Evolutionary conservation across 1,140 invertebrate genomes (phyloP).

Genomic region (Pogonus chalceus): DNA sequence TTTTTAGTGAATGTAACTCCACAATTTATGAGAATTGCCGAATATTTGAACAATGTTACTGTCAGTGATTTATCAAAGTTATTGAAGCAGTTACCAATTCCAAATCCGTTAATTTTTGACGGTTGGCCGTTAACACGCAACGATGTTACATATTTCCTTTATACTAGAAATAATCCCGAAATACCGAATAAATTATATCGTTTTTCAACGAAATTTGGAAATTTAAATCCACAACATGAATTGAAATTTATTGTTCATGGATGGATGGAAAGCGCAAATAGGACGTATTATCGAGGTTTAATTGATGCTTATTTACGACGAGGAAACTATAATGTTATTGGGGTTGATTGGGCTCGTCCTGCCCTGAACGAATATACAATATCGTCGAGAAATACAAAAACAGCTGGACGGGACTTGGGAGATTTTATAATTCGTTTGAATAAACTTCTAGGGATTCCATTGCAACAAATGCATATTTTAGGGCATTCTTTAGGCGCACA

Average conservation of each 20-base stretch:
- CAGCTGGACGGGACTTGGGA: slow-evolving; percentile 2
- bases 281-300: slow-evolving; percentile 25
- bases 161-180: slow-evolving; percentile 9
- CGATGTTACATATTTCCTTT: background rate
- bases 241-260: slow-evolving; percentile 37
- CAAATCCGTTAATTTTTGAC: background rate
- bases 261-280: slow-evolving; percentile 28
- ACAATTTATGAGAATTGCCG: background rate
- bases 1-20: background rate
- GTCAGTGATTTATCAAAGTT: background rate
- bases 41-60: background rate
- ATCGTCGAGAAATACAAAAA: slow-evolving; percentile 13
- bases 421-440: slow-evolving; percentile 8
- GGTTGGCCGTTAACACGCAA: background rate
- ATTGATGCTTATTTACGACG: slow-evolving; percentile 29
- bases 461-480: slow-evolving; percentile 47
- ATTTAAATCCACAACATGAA: slow-evolving; percentile 20
- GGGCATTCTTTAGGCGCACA: slow-evolving; percentile 66
- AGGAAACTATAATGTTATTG: slow-evolving; percentile 39
- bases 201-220: background rate
- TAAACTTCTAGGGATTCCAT: slow-evolving; percentile 29
- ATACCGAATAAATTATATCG: background rate
- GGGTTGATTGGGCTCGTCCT: slow-evolving; percentile 38
- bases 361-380: slow-evolving; percentile 32
- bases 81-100: background rate